Conservation (phyloP, 2,797 vertebrate genomes). For the Amazonetta brasiliensis region DNA sequence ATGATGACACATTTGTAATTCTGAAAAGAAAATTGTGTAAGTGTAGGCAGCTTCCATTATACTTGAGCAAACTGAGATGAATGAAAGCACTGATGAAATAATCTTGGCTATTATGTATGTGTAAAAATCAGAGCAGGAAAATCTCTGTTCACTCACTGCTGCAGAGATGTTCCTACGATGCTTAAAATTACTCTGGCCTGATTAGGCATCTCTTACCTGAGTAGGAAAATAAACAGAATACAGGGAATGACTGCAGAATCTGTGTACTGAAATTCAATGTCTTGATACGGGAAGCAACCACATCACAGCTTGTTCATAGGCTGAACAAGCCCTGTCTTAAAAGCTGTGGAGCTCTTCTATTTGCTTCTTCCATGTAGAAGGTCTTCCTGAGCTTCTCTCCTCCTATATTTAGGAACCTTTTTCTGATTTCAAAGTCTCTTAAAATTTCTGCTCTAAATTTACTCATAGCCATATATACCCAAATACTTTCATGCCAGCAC, state of each 20-base stretch:
- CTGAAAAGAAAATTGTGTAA: slow-evolving; percentile 25
- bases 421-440: not conserved
- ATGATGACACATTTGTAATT: slow-evolving; percentile 22
- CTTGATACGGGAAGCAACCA: fast-evolving
- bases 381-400: not conserved
- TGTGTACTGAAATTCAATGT: not conserved
- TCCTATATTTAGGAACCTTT: not conserved
- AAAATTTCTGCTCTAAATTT: not conserved
- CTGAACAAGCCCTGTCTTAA: not conserved
- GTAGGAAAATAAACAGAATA: not conserved
- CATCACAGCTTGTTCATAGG: not conserved
- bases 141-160: not conserved
- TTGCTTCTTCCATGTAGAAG: not conserved
- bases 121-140: slow-evolving; percentile 7
- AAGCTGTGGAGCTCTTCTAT: not conserved
- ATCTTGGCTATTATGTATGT: not conserved
- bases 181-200: not conserved
- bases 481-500: not conserved
- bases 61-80: slow-evolving; percentile 6
- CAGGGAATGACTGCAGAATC: not conserved
- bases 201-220: not conserved
- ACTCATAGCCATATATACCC: not conserved
- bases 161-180: not conserved
- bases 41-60: slow-evolving; percentile 24
- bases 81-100: slow-evolving; percentile 46